Evolutionary conservation across 2,888 invertebrate species (phyloP).

Genomic region (Anorthoa munda): DNA sequence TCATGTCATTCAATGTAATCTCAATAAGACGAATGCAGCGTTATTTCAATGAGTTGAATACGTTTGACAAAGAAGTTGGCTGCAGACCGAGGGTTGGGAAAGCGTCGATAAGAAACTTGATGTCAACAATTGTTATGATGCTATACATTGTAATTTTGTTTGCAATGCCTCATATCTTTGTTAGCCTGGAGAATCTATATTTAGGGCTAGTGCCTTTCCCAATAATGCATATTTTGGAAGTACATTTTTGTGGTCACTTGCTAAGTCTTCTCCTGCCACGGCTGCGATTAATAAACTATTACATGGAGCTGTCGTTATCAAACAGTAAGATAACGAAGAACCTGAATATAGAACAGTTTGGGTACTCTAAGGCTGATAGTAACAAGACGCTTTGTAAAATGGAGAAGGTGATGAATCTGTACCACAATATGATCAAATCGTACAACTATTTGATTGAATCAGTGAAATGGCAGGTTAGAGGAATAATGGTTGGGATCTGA

Average conservation of each 20-base stretch:
- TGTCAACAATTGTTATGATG: constrained; percentile 62
- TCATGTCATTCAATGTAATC: constrained; percentile 66
- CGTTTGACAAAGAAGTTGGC: constrained; percentile 75
- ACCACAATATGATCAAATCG: constrained; percentile 76
- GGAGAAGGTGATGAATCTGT: constrained; percentile 79
- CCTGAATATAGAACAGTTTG: constrained; percentile 66
- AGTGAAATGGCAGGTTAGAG: constrained; percentile 82
- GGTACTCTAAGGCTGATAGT: constrained; percentile 60
- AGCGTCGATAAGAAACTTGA: constrained; percentile 70
- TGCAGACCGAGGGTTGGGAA: constrained; percentile 71
- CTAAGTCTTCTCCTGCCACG: constrained; percentile 76
- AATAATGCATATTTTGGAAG: constrained; percentile 71
- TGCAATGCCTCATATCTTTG: constrained; percentile 43
- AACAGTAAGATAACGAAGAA: constrained; percentile 58
- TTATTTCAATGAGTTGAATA: constrained; percentile 74
- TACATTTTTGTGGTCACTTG: constrained; percentile 78
- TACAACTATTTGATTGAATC: constrained; percentile 78
- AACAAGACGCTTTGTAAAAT: constrained; percentile 70
- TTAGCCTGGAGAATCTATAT: constrained; percentile 26
- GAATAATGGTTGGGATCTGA: background rate
- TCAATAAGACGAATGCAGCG: constrained; percentile 70
- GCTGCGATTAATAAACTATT: constrained; percentile 76
- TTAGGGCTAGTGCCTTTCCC: constrained; percentile 62
- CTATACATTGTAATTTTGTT: constrained; percentile 57
- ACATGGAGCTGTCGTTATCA: constrained; percentile 73